Evolutionary conservation across 2,888 invertebrate species (phyloP).

Genomic region (Prionchulus punctatus): DNA sequence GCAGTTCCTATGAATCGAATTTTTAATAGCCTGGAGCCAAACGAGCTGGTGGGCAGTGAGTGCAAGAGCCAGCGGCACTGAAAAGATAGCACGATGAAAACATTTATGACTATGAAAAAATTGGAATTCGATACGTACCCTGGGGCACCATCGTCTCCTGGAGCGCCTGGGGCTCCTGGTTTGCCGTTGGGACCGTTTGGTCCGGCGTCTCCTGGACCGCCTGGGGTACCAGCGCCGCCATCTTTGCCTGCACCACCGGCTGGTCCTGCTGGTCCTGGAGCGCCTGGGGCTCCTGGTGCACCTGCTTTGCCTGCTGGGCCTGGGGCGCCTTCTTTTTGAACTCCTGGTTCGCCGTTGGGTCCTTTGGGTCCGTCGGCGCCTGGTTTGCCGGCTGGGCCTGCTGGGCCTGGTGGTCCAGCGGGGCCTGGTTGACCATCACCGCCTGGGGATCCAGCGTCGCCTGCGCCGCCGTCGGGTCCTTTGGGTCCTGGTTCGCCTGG

Average conservation of each 20-base stretch:
- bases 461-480: slow-evolving; percentile 19
- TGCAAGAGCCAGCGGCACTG: slow-evolving; percentile 1
- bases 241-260: slow-evolving; percentile 2
- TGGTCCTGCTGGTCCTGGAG: not conserved
- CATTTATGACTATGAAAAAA: too few species aligned
- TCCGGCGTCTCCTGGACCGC: slow-evolving; percentile 2
- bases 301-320: slow-evolving; percentile 1
- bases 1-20: too few species aligned
- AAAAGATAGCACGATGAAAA: not conserved
- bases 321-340: not conserved
- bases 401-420: slow-evolving; percentile 10
- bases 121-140: too few species aligned
- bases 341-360: slow-evolving; percentile 8
- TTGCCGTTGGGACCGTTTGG: not conserved
- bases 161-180: slow-evolving; percentile 1
- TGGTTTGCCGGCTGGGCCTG: slow-evolving; percentile 6
- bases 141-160: not conserved
- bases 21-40: slow-evolving; percentile 21
- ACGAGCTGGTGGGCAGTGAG: slow-evolving; percentile 5
- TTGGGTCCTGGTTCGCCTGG: slow-evolving; percentile 25
- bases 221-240: not conserved
- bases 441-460: slow-evolving; percentile 18
- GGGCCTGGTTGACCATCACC: slow-evolving; percentile 20
- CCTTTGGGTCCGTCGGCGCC: slow-evolving; percentile 3
- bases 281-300: not conserved